Conservation (phyloP, 1,140 invertebrate species). For the Brachionus rotundiformis region DNA sequence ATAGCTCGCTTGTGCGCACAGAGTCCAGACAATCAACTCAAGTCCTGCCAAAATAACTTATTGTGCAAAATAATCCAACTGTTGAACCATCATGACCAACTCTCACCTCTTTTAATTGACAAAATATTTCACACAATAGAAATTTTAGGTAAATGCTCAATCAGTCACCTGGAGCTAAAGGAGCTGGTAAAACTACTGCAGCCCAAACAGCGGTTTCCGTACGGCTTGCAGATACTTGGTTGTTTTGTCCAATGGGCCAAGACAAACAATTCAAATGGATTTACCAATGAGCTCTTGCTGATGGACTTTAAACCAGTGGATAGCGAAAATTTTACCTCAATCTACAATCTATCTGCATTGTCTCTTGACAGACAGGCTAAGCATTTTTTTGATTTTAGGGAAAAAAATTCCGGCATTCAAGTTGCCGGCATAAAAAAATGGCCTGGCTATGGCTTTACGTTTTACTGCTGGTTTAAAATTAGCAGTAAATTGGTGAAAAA, state of each 20-base stretch:
- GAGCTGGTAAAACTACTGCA: neutral
- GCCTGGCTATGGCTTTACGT: conserved; percentile 41
- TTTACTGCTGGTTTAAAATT: conserved; percentile 45
- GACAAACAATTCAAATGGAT: neutral
- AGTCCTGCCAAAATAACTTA: conserved; percentile 20
- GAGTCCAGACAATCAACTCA: neutral
- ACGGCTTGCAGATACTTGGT: conserved; percentile 34
- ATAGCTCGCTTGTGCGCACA: neutral
- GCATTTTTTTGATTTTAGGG: conserved; percentile 36
- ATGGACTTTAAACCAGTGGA: neutral
- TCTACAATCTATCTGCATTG: neutral
- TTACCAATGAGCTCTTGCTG: neutral
- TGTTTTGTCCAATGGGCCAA: conserved; percentile 49
- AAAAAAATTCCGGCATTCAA: conserved; percentile 24
- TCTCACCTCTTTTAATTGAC: neutral
- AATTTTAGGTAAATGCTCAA: conserved; percentile 22
- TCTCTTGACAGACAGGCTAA: conserved; percentile 3
- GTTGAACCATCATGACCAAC: neutral
- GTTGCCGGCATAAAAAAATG: conserved; percentile 32
- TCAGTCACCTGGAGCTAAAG: neutral
- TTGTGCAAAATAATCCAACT: conserved; percentile 11
- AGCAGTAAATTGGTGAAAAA: conserved; percentile 3
- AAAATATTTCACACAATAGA: conserved; percentile 44
- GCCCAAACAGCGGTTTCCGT: conserved; percentile 11
- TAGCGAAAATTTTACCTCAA: neutral